Base-by-base conservation (phyloP, 1,140 invertebrate genomes). In the Portunus trituberculatus region DNA sequence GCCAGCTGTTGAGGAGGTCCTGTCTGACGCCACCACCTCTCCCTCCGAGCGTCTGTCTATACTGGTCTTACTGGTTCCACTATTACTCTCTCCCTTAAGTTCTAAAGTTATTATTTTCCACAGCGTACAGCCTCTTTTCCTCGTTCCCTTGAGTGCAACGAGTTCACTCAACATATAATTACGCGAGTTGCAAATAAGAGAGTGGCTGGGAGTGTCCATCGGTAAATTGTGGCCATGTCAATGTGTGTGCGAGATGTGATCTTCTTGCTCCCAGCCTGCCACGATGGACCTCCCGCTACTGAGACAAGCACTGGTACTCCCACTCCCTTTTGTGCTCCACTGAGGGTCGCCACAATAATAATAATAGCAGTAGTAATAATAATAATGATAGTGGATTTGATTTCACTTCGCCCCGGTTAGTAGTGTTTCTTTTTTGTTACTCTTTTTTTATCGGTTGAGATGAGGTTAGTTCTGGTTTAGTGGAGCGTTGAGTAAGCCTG, bases 111-210 rank as follows among this genome's bases (percentile, higher is more conserved):
- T 4, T 59, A 59, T 59, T 59, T 59, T 76, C 67, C 67, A n/a
- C 67, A 25, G 12, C 67, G 6, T n/a, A 7, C 67, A n/a, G 20
- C 8, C n/a, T 20, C 25, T 8, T 7, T 20, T 76, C 67, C 67
- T 76, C 25, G 20, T 76, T 20, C 67, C 20, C 67, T 76, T 7
- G 20, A 20, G 67, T 12, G 20, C 4, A 76, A n/a, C 67, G 67
- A 76, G 67, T n/a, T 20, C 25, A n/a, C 20, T 76, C 20, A 76
- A 76, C 67, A 76, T 76, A 76, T 76, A 76, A 76, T 76, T 76
- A 76, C 67, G 6, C n/a, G 67, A 76, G 67, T 76, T 76, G n/a
- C 67, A 76, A 76, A 76, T 76, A 76, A 76, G 67, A 76, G 67
- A n/a, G 67, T 76, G 67, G 67, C n/a, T 25, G 67, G 67, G 67